A percentile compares a stretch with the other conserved stretches of the same genome.
phyloP scores from a whole-genome alignment of 2,113 vertebrate genomes.

The Anguilla rostrata region DNA sequence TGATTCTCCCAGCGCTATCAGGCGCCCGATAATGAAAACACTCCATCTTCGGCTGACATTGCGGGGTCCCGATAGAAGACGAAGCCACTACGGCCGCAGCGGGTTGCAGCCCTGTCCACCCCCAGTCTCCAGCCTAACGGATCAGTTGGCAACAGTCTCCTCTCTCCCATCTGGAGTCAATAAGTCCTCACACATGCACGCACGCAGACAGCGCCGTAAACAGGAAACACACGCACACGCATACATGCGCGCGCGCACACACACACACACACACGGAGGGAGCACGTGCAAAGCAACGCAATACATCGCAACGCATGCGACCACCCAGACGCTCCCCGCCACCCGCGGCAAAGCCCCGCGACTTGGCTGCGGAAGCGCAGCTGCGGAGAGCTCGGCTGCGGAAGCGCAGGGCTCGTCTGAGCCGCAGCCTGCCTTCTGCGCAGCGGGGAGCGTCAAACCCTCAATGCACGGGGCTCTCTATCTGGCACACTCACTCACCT shows the following conservation, averaged over 20 bases:
- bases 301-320: not conserved
- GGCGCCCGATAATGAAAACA: not conserved
- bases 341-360: not conserved
- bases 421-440: not conserved
- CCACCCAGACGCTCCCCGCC: not conserved
- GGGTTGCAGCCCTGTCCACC: not conserved
- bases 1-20: not conserved
- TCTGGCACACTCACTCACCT: not conserved
- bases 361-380: not conserved
- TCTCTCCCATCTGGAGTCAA: slow-evolving; percentile 42
- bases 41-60: not conserved
- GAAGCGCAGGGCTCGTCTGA: not conserved
- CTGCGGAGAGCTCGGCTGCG: not conserved
- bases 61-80: not conserved
- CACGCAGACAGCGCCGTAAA: slow-evolving; percentile 32
- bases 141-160: slow-evolving; percentile 10
- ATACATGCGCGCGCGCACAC: not conserved
- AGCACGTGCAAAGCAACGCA: not conserved
- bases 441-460: not conserved
- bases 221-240: slow-evolving; percentile 29
- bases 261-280: not conserved
- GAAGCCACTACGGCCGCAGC: not conserved
- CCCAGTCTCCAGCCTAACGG: no score
- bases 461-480: no score
- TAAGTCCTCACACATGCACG: slow-evolving; percentile 21